Evolutionary conservation across 2,797 vertebrate species (phyloP).

Genomic region (Geotrypetes seraphini): DNA sequence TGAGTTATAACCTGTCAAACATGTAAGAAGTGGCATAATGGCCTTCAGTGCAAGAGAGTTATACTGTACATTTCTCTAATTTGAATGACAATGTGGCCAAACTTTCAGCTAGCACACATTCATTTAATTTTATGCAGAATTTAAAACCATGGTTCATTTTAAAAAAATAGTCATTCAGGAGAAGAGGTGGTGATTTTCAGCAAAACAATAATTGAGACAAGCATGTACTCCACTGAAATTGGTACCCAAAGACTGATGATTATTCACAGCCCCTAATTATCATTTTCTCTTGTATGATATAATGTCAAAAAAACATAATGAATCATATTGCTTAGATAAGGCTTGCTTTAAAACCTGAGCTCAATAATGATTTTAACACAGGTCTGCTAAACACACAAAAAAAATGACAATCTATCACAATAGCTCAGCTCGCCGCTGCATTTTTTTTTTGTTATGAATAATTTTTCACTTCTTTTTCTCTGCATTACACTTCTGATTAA

Average conservation of each 20-base stretch:
- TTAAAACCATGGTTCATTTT: conserved; percentile 41
- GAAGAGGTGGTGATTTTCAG: conserved; percentile 23
- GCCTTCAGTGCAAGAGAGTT: not conserved
- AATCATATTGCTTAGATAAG: conserved; percentile 24
- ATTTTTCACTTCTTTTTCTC: not conserved
- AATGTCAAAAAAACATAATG: conserved; percentile 25
- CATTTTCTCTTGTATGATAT: conserved; percentile 20
- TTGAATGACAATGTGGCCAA: conserved; percentile 23
- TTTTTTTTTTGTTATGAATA: conserved; percentile 5
- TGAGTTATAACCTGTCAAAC: conserved; percentile 22
- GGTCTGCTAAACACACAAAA: not conserved
- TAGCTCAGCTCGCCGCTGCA: not conserved
- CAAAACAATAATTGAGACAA: conserved; percentile 29
- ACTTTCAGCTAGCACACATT: conserved; percentile 10
- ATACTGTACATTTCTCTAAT: not conserved
- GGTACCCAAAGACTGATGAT: conserved; percentile 28
- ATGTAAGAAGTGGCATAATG: conserved; percentile 10
- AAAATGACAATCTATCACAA: not conserved
- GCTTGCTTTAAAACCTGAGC: conserved; percentile 8
- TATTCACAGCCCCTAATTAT: conserved; percentile 43
- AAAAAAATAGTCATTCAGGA: conserved; percentile 41
- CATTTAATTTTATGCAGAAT: conserved; percentile 22
- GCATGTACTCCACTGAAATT: conserved; percentile 7
- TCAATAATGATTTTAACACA: conserved; percentile 1
- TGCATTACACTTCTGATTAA: not conserved